Conservation (phyloP, 2,797 vertebrate species). For the Pipistrellus nathusii region DNA sequence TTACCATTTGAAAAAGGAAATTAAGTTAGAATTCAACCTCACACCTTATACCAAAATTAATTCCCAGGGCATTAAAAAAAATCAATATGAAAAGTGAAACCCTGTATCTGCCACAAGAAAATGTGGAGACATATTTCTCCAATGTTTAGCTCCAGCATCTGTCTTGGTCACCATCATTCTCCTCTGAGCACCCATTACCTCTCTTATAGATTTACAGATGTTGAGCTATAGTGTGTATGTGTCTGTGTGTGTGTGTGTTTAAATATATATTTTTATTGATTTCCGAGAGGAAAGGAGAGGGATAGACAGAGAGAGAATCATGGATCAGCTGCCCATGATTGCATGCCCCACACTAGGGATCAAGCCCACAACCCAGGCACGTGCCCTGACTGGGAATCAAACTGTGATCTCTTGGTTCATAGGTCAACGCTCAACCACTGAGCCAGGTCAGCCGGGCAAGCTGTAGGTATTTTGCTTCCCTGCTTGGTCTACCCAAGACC, state of each 20-base stretch:
- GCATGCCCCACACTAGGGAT: no score
- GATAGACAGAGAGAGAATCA: no score
- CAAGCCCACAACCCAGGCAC: no score
- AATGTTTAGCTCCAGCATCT: background rate
- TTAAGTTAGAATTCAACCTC: background rate
- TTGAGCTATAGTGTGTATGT: background rate
- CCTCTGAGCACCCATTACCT: background rate
- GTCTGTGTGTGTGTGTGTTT: no score
- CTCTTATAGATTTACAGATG: background rate
- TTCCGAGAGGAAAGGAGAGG: no score
- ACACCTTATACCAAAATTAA: background rate
- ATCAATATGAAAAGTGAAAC: background rate
- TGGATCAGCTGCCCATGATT: no score
- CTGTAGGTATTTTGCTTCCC: background rate
- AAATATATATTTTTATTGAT: no score
- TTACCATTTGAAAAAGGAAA: conserved; percentile 8
- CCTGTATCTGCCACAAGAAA: background rate
- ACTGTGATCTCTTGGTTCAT: no score
- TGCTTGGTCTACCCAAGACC: background rate
- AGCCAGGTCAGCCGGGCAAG: no score
- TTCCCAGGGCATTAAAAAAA: background rate
- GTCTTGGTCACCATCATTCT: background rate
- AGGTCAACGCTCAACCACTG: no score
- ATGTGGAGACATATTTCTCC: background rate
- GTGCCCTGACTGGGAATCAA: no score